Percentiles rank a stretch among this genome's conserved stretches.
Conservation (phyloP, 2,113 vertebrate genomes). For the Corvus hawaiiensis region DNA sequence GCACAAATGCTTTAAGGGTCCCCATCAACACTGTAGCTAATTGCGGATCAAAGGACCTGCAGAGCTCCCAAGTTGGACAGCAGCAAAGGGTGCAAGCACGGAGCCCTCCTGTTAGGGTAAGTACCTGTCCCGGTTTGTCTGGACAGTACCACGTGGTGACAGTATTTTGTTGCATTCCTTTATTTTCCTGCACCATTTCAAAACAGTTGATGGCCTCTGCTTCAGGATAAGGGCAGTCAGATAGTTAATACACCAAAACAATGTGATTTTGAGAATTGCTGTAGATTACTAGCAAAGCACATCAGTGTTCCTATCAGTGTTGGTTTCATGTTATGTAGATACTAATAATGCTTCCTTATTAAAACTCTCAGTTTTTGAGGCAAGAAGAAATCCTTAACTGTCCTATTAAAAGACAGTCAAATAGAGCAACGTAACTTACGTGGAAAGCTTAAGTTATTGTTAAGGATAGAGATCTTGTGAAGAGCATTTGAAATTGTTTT, state of each 20-base stretch:
- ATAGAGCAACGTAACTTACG: neutral
- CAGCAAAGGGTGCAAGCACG: conserved; percentile 87
- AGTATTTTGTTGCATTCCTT: neutral
- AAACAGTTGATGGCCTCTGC: neutral
- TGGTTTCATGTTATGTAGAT: neutral
- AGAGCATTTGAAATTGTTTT: neutral
- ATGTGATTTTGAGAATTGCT: neutral
- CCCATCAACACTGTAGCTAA: conserved; percentile 58
- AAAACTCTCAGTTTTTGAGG: neutral
- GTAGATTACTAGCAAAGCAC: neutral
- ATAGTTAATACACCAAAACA: neutral
- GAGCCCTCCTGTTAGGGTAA: conserved; percentile 91
- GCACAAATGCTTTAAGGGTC: conserved; percentile 69
- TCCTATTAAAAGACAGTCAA: neutral
- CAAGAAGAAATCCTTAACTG: neutral
- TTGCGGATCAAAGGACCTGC: conserved; percentile 78
- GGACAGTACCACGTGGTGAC: conserved; percentile 53
- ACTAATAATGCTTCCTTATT: neutral
- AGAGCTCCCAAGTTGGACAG: conserved; percentile 75
- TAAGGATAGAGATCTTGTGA: neutral
- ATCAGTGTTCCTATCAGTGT: neutral
- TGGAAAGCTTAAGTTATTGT: neutral
- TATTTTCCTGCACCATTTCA: neutral
- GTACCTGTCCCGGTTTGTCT: conserved; percentile 31
- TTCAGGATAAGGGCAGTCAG: neutral